These are phyloP conservation scores for Macroramphosus scolopax DNA, from an alignment of 2,797 vertebrate genomes.

Conservation along the genomic window DNA sequence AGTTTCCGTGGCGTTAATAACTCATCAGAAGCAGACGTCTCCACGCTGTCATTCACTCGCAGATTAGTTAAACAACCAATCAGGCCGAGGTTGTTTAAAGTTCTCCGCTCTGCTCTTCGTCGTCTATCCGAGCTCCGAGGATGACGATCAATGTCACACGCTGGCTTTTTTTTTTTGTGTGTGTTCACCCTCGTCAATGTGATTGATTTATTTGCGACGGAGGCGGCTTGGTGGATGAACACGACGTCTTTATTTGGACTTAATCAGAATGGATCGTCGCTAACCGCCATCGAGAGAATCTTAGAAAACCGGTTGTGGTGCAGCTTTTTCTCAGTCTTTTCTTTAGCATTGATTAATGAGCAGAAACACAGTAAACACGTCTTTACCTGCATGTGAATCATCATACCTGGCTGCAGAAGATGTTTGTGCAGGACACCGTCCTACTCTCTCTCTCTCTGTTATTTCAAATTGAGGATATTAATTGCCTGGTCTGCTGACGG, in stretches of 20 bases:
- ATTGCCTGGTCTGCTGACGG: slow-evolving; percentile 39
- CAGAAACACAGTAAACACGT: neutral
- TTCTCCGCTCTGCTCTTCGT: slow-evolving; percentile 10
- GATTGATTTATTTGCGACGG: too few species aligned
- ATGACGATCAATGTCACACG: too few species aligned
- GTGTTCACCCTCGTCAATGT: too few species aligned
- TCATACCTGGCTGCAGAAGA: slow-evolving; percentile 37
- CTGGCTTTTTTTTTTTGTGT: too few species aligned
- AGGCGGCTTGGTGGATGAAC: too few species aligned
- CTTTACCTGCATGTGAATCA: slow-evolving; percentile 4
- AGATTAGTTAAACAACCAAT: slow-evolving; percentile 44
- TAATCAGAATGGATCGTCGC: too few species aligned
- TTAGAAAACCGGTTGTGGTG: slow-evolving; percentile 8
- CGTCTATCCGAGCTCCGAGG: slow-evolving; percentile 9
- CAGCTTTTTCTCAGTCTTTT: slow-evolving; percentile 8
- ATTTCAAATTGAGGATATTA: slow-evolving; percentile 41
- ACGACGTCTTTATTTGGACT: too few species aligned
- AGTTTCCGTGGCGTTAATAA: slow-evolving; percentile 50
- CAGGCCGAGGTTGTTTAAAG: slow-evolving; percentile 42
- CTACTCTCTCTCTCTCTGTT: slow-evolving; percentile 38
- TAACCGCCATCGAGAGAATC: too few species aligned
- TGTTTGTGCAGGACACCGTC: slow-evolving; percentile 30
- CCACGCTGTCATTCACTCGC: slow-evolving; percentile 40
- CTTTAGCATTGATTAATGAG: slow-evolving; percentile 9
- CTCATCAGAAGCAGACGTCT: slow-evolving; percentile 44